These are phyloP conservation scores for Agrotis clavis DNA, from an alignment of 2,888 invertebrate species.

Conservation along the genomic window DNA sequence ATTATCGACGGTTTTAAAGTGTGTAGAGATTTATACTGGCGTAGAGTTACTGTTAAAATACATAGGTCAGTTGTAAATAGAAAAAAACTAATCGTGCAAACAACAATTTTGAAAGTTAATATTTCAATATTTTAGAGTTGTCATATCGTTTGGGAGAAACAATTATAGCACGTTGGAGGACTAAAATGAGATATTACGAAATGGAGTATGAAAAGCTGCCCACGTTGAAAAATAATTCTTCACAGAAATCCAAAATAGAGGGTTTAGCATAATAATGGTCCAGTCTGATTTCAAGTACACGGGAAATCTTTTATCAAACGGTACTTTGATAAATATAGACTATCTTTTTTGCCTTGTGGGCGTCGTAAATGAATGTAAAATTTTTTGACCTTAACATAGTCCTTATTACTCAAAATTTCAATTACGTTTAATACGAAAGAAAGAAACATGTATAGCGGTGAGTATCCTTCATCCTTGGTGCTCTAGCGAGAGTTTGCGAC, in stretches of 20 bases:
- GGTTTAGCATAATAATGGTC: not conserved
- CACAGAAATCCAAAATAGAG: not conserved
- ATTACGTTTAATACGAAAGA: too few species aligned
- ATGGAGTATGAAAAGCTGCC: not conserved
- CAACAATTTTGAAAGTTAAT: too few species aligned
- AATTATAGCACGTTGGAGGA: not conserved
- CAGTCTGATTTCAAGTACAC: conserved; percentile 7
- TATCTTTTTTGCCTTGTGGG: not conserved
- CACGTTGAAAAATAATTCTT: conserved; percentile 10
- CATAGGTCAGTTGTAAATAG: not conserved
- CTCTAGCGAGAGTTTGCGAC: too few species aligned
- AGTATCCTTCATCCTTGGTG: too few species aligned
- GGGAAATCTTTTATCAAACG: conserved; percentile 6
- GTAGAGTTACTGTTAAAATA: not conserved
- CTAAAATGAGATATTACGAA: not conserved
- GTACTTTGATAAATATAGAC: not conserved
- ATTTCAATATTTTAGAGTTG: too few species aligned
- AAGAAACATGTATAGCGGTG: too few species aligned
- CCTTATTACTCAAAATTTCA: too few species aligned
- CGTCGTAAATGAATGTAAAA: not conserved
- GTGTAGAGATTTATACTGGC: conserved; percentile 18
- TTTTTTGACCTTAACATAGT: not conserved
- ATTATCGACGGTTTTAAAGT: conserved; percentile 38
- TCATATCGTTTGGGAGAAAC: not conserved
- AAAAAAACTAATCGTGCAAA: not conserved